Base-by-base conservation (phyloP, 2,797 vertebrate genomes). In the Cygnus olor region DNA sequence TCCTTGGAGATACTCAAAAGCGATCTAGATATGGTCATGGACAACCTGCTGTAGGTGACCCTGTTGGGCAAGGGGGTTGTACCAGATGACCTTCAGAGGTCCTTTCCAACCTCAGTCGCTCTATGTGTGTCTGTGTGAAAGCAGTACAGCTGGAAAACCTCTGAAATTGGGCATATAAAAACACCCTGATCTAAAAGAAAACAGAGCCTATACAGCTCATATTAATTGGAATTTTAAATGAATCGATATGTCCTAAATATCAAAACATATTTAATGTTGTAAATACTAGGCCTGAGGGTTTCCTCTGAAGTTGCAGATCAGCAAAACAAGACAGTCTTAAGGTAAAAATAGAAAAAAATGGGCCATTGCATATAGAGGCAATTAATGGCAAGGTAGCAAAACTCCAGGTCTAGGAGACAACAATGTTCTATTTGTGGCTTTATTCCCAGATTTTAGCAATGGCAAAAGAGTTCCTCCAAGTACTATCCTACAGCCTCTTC, bases 401-500 rank as follows among this genome's bases (percentile, higher is more conserved):
- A 40, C 10, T 85, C 21, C 17, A 49, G 20, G 9, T 19, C 6
- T 64, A 42, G 61, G 27, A 44, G 27, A 30, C 38, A 70, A 25
- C 76, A 14, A 3, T 32, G 3, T 45, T 83, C 40, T 64, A 1
- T 25, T 88, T 32, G 38, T 20, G 14, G 3, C 8, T 91, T 4
- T 51, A 28, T 73, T 73, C 14, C 40, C 9, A 47, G 16, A 4
- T 15, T 77, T 92, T 17, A 15, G 0, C 25, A 60, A 16, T 4
- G 15, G 19, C 42, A 66, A 30, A 80, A 18, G 17, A 45, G 42
- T 69, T 92, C 79, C 34, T 77, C 19, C 20, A 30, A 69, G 36
- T 7, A 4, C 15, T 49, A 4, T 16, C 27, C 12, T 82, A 49
- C 14, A 58, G 3, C 2, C 25, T 2, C 0, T 58, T 84, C 34